These are phyloP conservation scores for Pseudomugil tenellus DNA, from an alignment of 2,797 vertebrate genomes.

Conservation along the genomic window DNA sequence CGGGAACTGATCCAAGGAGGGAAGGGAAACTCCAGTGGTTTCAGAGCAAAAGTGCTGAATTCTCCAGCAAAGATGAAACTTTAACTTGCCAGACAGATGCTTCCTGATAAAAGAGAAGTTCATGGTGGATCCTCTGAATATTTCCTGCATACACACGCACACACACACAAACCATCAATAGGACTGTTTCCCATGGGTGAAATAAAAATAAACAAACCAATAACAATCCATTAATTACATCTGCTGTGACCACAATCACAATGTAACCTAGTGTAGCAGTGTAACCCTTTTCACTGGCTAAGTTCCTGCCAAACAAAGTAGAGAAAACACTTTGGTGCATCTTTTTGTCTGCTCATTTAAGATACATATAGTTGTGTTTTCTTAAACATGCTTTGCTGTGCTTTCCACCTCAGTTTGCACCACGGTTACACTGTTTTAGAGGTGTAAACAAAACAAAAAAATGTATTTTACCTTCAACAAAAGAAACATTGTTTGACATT, in stretches of 20 bases:
- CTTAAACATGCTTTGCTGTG: neutral
- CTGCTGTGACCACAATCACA: too few relatives aligned
- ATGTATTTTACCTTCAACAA: too few relatives aligned
- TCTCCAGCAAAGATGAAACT: slow-evolving; percentile 27
- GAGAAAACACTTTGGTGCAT: slow-evolving; percentile 5
- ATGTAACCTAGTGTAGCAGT: slow-evolving; percentile 30
- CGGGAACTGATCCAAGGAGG: slow-evolving; percentile 31
- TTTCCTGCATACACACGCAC: slow-evolving; percentile 22
- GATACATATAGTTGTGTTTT: neutral
- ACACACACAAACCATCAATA: neutral
- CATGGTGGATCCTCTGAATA: slow-evolving; percentile 38
- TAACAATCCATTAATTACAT: too few relatives aligned
- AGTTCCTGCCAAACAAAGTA: slow-evolving; percentile 11
- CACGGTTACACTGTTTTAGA: neutral
- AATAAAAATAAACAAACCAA: slow-evolving; percentile 10
- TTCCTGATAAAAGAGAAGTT: slow-evolving; percentile 56
- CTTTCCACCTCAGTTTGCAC: neutral
- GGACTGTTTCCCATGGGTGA: neutral
- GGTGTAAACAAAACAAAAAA: too few relatives aligned
- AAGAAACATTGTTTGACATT: too few relatives aligned
- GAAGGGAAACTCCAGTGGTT: slow-evolving; percentile 37
- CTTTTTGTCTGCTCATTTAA: slow-evolving; percentile 7
- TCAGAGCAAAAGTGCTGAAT: slow-evolving; percentile 46
- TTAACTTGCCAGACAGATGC: slow-evolving; percentile 52
- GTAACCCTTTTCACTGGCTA: too few relatives aligned